Evolutionary conservation across 2,113 vertebrate genomes (phyloP).

Genomic region (Hirundichthys speculiger): DNA sequence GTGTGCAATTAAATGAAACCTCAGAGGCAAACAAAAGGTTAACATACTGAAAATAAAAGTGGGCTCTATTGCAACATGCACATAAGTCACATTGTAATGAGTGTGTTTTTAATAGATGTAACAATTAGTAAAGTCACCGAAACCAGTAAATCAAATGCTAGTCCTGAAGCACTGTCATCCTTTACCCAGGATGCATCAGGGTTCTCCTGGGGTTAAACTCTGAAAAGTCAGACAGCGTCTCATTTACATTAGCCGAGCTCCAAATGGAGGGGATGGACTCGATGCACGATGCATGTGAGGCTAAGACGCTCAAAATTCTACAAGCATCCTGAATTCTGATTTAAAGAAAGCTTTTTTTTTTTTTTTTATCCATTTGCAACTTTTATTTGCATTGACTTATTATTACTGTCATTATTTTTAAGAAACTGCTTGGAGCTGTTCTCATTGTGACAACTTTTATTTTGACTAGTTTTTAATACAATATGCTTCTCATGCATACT

Average conservation of each 20-base stretch:
- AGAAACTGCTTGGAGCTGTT: background rate
- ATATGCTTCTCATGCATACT: background rate
- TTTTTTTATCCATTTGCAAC: background rate
- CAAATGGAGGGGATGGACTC: no score
- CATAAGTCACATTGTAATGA: slow-evolving; percentile 66
- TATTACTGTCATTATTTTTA: background rate
- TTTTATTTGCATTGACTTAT: no score
- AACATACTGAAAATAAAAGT: slow-evolving; percentile 56
- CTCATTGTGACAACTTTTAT: no score
- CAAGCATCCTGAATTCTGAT: slow-evolving; percentile 7
- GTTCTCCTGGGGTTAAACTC: slow-evolving; percentile 76
- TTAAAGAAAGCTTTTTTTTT: background rate
- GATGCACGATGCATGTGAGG: no score
- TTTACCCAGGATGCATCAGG: slow-evolving; percentile 72
- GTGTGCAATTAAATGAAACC: slow-evolving; percentile 27
- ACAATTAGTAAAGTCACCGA: slow-evolving; percentile 74
- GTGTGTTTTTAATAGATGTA: slow-evolving; percentile 71
- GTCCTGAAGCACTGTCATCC: slow-evolving; percentile 61
- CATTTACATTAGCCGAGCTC: slow-evolving; percentile 59
- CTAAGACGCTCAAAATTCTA: background rate
- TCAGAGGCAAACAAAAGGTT: slow-evolving; percentile 65
- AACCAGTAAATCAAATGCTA: slow-evolving; percentile 69
- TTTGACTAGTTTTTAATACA: no score
- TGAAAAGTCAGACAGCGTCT: slow-evolving; percentile 74
- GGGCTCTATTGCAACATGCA: slow-evolving; percentile 29